Conservation (phyloP, 1,140 invertebrate genomes). For the Tigriopus japonicus region DNA sequence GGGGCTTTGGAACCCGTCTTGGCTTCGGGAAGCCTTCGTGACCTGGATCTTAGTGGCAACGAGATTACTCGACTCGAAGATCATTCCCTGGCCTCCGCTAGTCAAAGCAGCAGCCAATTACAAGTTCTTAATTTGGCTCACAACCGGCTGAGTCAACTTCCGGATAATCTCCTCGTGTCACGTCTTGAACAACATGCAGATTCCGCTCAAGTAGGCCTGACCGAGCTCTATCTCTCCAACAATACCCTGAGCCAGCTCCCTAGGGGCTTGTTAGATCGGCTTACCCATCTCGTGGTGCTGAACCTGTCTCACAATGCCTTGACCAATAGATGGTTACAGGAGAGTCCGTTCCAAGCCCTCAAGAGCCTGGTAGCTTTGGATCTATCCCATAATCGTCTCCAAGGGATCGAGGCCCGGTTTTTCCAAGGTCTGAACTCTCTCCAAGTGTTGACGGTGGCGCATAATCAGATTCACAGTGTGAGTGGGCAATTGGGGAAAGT, state of each 20-base stretch:
- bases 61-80: no score
- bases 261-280: conserved; percentile 57
- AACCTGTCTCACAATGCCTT: not conserved
- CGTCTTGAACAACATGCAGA: no score
- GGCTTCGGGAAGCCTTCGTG: no score
- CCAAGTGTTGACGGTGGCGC: not conserved
- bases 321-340: not conserved
- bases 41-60: no score
- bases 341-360: not conserved
- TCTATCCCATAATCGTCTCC: not conserved
- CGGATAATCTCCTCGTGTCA: no score
- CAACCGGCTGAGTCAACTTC: no score
- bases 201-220: no score
- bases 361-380: not conserved
- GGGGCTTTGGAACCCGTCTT: no score
- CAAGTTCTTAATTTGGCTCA: no score
- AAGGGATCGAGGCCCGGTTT: not conserved
- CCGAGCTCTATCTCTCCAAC: conserved; percentile 44
- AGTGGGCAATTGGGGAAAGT: not conserved
- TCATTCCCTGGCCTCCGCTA: no score
- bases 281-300: conserved; percentile 29
- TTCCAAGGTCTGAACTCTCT: not conserved
- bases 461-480: not conserved
- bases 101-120: no score
- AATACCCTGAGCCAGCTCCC: conserved; percentile 53